A percentile compares a stretch with the other conserved stretches of the same genome.
These are phyloP conservation scores for Merops nubicus DNA, from an alignment of 2,113 vertebrate genomes.

Conservation along the genomic window DNA sequence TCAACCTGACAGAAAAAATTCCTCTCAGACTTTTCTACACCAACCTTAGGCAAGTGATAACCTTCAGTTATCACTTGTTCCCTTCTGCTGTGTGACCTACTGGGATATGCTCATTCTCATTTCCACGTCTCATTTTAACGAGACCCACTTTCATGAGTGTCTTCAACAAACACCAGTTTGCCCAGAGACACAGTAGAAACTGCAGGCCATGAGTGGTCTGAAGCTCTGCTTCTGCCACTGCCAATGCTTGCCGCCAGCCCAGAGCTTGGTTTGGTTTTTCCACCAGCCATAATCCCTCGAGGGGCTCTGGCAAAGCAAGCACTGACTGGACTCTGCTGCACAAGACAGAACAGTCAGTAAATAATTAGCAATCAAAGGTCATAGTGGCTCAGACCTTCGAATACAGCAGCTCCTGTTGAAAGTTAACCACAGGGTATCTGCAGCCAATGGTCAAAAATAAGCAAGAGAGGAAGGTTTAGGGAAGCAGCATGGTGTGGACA, in stretches of 20 bases:
- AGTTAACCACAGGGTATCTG: not conserved
- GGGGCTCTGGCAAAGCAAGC: not conserved
- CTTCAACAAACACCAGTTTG: not conserved
- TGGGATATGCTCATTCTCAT: not conserved
- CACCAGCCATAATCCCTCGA: fast-evolving
- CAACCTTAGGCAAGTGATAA: not conserved
- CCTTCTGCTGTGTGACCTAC: not conserved
- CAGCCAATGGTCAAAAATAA: not conserved
- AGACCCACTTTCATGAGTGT: not conserved
- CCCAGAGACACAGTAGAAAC: not conserved
- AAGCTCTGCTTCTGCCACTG: not conserved
- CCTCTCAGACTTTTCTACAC: not conserved
- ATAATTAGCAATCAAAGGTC: not conserved
- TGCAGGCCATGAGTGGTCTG: not conserved
- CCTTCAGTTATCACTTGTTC: not conserved
- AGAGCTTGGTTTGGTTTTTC: not conserved
- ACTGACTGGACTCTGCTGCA: not conserved
- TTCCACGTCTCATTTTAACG: not conserved
- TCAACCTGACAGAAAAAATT: not conserved
- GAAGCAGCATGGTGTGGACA: not conserved
- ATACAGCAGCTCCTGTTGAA: not conserved
- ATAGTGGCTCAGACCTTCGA: not conserved
- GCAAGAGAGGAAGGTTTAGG: not conserved
- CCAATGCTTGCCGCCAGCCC: not conserved
- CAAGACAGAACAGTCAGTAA: not conserved